Evolutionary conservation across 1,140 invertebrate genomes (phyloP).

Genomic region (Drosophila varians): DNA sequence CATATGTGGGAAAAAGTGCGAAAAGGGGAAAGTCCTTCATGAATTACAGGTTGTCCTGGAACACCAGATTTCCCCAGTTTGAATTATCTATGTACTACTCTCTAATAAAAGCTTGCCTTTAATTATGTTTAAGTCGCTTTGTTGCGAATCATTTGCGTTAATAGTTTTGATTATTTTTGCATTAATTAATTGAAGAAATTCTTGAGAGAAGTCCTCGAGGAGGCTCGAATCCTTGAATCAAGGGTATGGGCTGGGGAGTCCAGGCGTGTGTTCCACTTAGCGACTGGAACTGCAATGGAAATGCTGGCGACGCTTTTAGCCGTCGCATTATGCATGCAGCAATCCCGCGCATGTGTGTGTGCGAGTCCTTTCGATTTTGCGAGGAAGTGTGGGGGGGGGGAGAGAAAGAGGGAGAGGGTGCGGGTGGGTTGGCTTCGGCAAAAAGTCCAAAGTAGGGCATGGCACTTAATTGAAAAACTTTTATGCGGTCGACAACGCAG

Average conservation of each 20-base stretch:
- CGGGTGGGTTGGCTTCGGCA: conserved; percentile 32
- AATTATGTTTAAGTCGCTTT: too few relatives aligned
- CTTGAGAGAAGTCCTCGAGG: too few relatives aligned
- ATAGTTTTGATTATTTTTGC: neutral
- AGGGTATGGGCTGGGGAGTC: neutral
- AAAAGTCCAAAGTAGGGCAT: conserved; percentile 71
- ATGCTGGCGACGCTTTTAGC: conserved; percentile 52
- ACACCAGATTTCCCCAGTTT: too few relatives aligned
- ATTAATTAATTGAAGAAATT: neutral
- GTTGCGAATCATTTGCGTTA: too few relatives aligned
- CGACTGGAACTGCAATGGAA: conserved; percentile 1
- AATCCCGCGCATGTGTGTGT: conserved; percentile 26
- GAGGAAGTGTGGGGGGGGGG: neutral
- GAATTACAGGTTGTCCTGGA: neutral
- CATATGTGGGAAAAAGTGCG: neutral
- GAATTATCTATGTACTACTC: too few relatives aligned
- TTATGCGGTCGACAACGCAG: conserved; percentile 72
- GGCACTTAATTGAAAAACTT: conserved; percentile 75
- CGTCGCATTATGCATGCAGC: conserved; percentile 59
- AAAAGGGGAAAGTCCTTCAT: neutral
- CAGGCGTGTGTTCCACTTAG: conserved; percentile 40
- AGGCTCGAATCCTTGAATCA: neutral
- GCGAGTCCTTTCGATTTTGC: neutral
- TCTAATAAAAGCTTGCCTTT: too few relatives aligned
- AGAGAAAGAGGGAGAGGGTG: neutral